Evolutionary conservation across 2,113 vertebrate genomes (phyloP), one percentile per base, ranked within the genome.

Genomic region (Prolemur simus): DNA sequence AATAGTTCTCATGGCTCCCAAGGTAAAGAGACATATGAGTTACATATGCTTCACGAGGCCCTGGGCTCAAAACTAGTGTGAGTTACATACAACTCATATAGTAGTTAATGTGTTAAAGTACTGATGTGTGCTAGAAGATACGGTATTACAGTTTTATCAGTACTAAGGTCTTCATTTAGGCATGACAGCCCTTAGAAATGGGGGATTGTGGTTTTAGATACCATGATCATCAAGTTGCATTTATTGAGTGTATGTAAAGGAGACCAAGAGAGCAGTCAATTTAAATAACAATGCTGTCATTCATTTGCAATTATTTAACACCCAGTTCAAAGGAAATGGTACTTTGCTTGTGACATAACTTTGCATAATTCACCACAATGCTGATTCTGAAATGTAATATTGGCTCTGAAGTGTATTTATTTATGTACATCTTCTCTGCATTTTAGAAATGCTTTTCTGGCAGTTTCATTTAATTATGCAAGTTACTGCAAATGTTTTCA

Each of bases 401-500:
- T 96, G 93, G 86, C 89, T 98, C 97, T 84, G 84, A 97, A 98
- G 93, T 97, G 37, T 92, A 97, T 98, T 98, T 98, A 98, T 98
- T 98, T 98, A 91, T 96, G 17, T 97, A 87, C 95, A 93, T 98
- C 94, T 98, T 85, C 77, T 92, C 97, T 94, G 94, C 97, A 97
- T 98, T 98, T 98, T 98, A 98, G 98, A 98, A 98, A 71, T 97
- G 98, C 98, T 98, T 98, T 98, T 93, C 97, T 98, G 96, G 97
- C 98, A 98, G 97, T 98, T 99, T 98, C 90, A 73, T 98, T 98
- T 99, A 99, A 99, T 99, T 99, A 99, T 98, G 98, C 98, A 98
- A 98, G 98, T 98, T 98, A 97, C 96, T 92, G 97, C 98, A 98
- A 98, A 99, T 99, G 98, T 99, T 99, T 99, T 99, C 98, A 98